phyloP scores from a whole-genome alignment of 2,113 vertebrate genomes.

The Hyperoodon ampullatus region DNA sequence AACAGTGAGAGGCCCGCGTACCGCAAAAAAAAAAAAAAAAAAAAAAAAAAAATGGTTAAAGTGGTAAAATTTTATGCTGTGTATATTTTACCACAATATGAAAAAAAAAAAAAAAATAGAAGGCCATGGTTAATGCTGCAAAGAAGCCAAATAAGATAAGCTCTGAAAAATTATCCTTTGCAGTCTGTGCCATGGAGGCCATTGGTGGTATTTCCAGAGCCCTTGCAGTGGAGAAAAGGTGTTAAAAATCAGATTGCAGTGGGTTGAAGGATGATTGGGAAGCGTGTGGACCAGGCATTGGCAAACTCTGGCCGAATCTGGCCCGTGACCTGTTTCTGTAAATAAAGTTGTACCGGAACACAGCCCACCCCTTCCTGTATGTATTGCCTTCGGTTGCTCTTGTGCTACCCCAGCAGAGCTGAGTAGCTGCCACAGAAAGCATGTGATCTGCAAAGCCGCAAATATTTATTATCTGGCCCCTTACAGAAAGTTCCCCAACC shows the following conservation, averaged over 20 bases:
- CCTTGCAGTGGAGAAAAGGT: neutral
- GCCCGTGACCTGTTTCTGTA: neutral
- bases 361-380: neutral
- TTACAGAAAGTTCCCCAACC: neutral
- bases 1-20: too few species aligned
- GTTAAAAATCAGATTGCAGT: neutral
- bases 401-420: neutral
- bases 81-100: neutral
- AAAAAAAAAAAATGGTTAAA: neutral
- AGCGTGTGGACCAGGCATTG: neutral
- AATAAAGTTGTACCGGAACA: slow-evolving; percentile 5
- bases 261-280: neutral
- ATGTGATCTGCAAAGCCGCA: neutral
- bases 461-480: neutral
- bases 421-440: neutral
- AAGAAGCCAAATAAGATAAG: neutral
- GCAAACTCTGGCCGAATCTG: neutral
- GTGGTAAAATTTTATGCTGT: neutral
- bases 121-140: neutral
- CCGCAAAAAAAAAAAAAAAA: too few species aligned
- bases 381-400: neutral
- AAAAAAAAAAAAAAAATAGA: neutral
- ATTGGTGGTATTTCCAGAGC: neutral
- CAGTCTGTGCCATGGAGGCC: neutral
- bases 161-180: neutral